A percentile compares a stretch with the other conserved stretches of the same genome.
phyloP scores from a whole-genome alignment of 2,888 invertebrate species.

The Tenthredo amoena region DNA sequence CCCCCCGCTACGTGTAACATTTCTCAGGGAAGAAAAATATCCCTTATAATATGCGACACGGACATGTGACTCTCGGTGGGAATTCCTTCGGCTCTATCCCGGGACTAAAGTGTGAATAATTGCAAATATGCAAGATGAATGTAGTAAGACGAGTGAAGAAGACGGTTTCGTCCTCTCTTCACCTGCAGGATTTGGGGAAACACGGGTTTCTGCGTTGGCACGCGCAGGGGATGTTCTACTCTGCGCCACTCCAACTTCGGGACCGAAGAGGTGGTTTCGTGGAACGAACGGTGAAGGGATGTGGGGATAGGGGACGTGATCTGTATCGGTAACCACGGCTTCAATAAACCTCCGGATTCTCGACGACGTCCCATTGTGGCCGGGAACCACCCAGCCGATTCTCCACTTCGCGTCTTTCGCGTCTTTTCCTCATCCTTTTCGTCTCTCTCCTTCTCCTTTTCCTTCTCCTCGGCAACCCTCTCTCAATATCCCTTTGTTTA shows the following conservation, averaged over 20 bases:
- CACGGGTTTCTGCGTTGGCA: not conserved
- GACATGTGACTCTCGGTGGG: not conserved
- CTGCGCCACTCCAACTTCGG: not conserved
- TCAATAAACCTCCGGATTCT: conserved; percentile 76
- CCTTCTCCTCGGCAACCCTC: conserved; percentile 53
- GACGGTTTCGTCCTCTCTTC: not conserved
- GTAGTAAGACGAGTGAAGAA: not conserved
- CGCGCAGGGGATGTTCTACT: not conserved
- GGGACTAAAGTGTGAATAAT: not conserved
- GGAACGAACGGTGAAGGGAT: conserved; percentile 40
- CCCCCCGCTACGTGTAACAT: not conserved
- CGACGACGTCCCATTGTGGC: conserved; percentile 74
- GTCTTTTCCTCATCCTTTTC: conserved; percentile 46
- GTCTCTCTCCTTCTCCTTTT: not conserved
- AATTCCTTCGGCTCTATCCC: not conserved
- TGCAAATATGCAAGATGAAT: not conserved
- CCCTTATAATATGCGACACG: not conserved
- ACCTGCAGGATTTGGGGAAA: conserved; percentile 4
- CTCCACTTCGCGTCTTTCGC: conserved; percentile 58
- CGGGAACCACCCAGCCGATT: conserved; percentile 63
- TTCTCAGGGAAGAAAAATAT: conserved; percentile 2
- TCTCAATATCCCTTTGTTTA: conserved; percentile 76
- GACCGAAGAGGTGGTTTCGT: not conserved
- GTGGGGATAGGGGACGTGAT: conserved; percentile 72
- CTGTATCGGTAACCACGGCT: conserved; percentile 76